These are phyloP conservation scores for Synergus japonicus DNA, from an alignment of 2,888 invertebrate genomes.

Conservation along the genomic window DNA sequence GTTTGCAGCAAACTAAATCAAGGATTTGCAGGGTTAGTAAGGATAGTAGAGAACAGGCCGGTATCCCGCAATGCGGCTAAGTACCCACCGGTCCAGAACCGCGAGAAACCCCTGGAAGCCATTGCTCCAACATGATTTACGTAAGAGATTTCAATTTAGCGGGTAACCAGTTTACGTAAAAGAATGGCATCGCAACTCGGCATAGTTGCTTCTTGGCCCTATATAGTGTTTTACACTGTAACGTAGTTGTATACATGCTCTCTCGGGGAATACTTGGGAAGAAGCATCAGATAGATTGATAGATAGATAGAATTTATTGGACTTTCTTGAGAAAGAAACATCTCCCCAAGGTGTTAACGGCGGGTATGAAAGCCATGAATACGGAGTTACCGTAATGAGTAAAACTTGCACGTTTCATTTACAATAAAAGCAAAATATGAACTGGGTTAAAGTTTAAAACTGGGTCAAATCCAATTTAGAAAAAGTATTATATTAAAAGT, in stretches of 20 bases:
- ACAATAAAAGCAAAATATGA: not conserved
- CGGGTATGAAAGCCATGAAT: slow-evolving; percentile 25
- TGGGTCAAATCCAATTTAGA: not conserved
- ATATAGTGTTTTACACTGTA: not conserved
- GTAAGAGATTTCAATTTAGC: slow-evolving; percentile 68
- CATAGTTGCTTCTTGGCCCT: slow-evolving; percentile 29
- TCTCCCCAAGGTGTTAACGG: slow-evolving; percentile 22
- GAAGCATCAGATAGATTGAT: slow-evolving; percentile 36
- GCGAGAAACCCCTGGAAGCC: slow-evolving; percentile 60
- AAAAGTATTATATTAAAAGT: not conserved
- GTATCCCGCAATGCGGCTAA: slow-evolving; percentile 72
- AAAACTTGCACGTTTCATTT: not conserved
- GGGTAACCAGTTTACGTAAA: slow-evolving; percentile 51
- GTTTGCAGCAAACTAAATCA: slow-evolving; percentile 61
- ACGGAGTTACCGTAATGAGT: not conserved
- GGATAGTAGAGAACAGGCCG: slow-evolving; percentile 48
- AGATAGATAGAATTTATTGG: slow-evolving; percentile 40
- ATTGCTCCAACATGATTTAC: slow-evolving; percentile 69
- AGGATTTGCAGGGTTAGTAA: slow-evolving; percentile 59
- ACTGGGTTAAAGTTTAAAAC: not conserved
- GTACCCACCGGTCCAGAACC: slow-evolving; percentile 68
- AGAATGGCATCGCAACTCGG: slow-evolving; percentile 35
- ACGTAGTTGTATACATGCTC: slow-evolving; percentile 16
- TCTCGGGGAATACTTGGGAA: slow-evolving; percentile 29
- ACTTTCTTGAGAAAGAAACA: slow-evolving; percentile 12